Evolutionary conservation across 2,888 invertebrate species (phyloP).

Genomic region (Epinotia demarniana): DNA sequence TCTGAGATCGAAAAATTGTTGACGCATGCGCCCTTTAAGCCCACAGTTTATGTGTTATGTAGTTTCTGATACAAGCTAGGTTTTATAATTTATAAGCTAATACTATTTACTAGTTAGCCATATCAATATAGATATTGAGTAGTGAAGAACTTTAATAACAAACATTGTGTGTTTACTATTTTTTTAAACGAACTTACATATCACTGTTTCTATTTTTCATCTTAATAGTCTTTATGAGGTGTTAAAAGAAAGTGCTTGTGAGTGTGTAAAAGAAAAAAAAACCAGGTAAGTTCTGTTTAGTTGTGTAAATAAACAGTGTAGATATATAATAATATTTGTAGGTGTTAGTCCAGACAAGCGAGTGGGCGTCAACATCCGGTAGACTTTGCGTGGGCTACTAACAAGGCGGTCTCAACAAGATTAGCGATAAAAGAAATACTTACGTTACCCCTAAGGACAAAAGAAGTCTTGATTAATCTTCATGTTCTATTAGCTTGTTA

Average conservation of each 20-base stretch:
- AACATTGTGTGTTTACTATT: neutral
- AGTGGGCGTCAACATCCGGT: constrained; percentile 68
- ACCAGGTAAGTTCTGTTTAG: constrained; percentile 72
- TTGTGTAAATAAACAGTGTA: constrained; percentile 30
- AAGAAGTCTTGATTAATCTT: too few relatives aligned
- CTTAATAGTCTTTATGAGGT: constrained; percentile 1
- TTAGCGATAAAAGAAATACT: too few relatives aligned
- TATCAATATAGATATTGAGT: constrained; percentile 54
- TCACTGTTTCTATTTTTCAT: constrained; percentile 25
- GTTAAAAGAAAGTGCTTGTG: constrained; percentile 46
- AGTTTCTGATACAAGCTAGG: constrained; percentile 67
- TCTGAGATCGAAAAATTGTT: neutral
- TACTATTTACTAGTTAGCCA: constrained; percentile 51
- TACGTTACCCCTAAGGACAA: too few relatives aligned
- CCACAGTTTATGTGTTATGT: constrained; percentile 68
- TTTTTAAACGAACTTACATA: constrained; percentile 10
- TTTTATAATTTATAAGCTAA: constrained; percentile 69
- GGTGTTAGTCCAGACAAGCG: constrained; percentile 76
- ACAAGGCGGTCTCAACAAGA: neutral
- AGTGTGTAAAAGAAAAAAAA: constrained; percentile 53
- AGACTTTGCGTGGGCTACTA: constrained; percentile 1
- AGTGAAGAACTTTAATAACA: neutral
- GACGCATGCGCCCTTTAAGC: constrained; percentile 60
- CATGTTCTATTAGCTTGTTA: too few relatives aligned
- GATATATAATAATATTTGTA: constrained; percentile 54